Evolutionary conservation across 2,113 vertebrate species (phyloP).

Genomic region (Colistium nudipinnis): DNA sequence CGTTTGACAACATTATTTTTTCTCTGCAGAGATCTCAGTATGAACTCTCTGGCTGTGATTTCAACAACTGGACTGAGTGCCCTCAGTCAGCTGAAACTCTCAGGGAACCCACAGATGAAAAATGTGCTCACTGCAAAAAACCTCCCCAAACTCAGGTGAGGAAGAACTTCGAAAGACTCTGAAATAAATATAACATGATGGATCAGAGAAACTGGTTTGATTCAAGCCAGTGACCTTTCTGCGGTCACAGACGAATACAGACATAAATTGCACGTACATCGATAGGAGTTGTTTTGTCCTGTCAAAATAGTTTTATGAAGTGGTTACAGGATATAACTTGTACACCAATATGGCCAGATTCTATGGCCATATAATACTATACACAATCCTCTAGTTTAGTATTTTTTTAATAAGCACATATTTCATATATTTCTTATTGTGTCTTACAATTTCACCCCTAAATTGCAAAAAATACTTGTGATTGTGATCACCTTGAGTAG

Average conservation of each 20-base stretch:
- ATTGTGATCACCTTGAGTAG: too few species aligned
- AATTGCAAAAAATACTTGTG: neutral
- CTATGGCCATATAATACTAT: neutral
- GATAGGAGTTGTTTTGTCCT: neutral
- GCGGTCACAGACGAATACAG: neutral
- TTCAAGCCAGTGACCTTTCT: neutral
- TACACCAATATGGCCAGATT: neutral
- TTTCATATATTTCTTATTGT: neutral
- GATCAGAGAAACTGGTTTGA: too few species aligned
- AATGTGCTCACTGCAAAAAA: slow-evolving; percentile 87
- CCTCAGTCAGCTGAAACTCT: slow-evolving; percentile 92
- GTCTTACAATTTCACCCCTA: neutral
- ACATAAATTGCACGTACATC: neutral
- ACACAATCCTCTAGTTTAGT: neutral
- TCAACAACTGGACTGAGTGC: slow-evolving; percentile 86
- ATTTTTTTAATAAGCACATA: too few species aligned
- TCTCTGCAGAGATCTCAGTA: slow-evolving; percentile 88
- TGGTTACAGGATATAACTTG: neutral
- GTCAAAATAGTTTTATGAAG: neutral
- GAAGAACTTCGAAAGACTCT: too few species aligned
- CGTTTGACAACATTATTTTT: neutral
- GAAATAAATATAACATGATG: too few species aligned
- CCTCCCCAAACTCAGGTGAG: slow-evolving; percentile 91
- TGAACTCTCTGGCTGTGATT: slow-evolving; percentile 87
- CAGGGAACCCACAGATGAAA: slow-evolving; percentile 90